phyloP scores from a whole-genome alignment of 2,888 invertebrate genomes.

The Tinea trinotella region DNA sequence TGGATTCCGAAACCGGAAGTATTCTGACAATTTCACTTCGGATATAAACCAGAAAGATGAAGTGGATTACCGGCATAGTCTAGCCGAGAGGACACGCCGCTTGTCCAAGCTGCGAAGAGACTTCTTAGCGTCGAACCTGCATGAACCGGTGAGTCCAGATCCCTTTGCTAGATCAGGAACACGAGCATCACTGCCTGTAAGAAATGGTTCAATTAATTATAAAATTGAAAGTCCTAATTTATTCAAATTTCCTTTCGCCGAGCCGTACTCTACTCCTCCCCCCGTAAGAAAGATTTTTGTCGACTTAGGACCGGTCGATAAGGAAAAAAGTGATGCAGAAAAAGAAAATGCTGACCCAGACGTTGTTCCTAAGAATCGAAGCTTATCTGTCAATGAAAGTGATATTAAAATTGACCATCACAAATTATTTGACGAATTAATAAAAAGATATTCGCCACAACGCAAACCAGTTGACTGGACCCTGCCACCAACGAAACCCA shows the following conservation, averaged over 20 bases:
- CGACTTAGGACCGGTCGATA: constrained; percentile 36
- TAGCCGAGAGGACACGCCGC: constrained; percentile 57
- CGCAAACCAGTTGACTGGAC: constrained; percentile 61
- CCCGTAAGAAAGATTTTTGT: constrained; percentile 49
- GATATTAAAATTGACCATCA: constrained; percentile 52
- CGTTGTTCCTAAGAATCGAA: constrained; percentile 36
- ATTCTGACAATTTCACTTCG: constrained; percentile 62
- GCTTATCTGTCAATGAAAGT: constrained; percentile 39
- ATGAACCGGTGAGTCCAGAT: constrained; percentile 47
- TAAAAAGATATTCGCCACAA: constrained; percentile 62
- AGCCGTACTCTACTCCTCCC: constrained; percentile 61
- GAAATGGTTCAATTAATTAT: constrained; percentile 40
- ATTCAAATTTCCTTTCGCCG: constrained; percentile 66
- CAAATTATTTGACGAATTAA: constrained; percentile 56
- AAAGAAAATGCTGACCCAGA: constrained; percentile 50
- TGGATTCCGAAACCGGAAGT: constrained; percentile 59
- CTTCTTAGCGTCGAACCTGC: constrained; percentile 58
- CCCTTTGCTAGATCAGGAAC: constrained; percentile 49
- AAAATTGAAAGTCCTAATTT: constrained; percentile 63
- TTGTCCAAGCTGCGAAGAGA: constrained; percentile 57
- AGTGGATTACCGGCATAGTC: constrained; percentile 56
- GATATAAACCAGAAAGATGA: constrained; percentile 59
- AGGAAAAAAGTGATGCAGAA: constrained; percentile 35
- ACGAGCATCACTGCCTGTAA: constrained; percentile 53
- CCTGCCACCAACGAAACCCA: constrained; percentile 57